Conservation (phyloP, 2,113 vertebrate genomes). For the Ameiurus melas region DNA sequence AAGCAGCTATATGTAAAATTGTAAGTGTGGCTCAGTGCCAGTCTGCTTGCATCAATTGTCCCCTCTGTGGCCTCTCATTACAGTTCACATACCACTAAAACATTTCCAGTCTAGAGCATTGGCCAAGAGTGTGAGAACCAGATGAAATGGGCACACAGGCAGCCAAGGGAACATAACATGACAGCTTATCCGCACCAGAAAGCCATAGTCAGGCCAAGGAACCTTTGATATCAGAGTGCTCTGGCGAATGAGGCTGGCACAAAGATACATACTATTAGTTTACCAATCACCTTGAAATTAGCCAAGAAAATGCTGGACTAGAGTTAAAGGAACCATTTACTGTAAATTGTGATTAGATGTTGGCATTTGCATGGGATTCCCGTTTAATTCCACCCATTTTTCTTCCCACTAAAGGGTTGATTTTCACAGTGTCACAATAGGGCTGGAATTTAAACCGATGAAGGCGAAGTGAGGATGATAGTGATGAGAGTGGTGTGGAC, state of each 20-base stretch:
- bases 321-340: slow-evolving; percentile 48
- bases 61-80: slow-evolving; percentile 62
- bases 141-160: slow-evolving; percentile 65
- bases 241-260: slow-evolving; percentile 1
- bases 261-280: slow-evolving; percentile 41
- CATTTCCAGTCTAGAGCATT: slow-evolving; percentile 64
- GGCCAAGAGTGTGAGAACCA: slow-evolving; percentile 82
- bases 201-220: slow-evolving; percentile 12
- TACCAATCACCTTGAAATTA: slow-evolving; percentile 18
- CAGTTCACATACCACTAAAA: slow-evolving; percentile 71
- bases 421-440: slow-evolving; percentile 59
- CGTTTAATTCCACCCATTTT: slow-evolving; percentile 54
- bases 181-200: slow-evolving; percentile 2
- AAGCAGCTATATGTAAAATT: slow-evolving; percentile 31
- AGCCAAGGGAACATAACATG: slow-evolving; percentile 17
- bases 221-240: slow-evolving; percentile 13
- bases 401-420: slow-evolving; percentile 53
- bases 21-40: slow-evolving; percentile 42
- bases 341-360: slow-evolving; percentile 53
- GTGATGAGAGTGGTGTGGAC: background rate
- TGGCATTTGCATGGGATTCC: slow-evolving; percentile 55
- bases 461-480: slow-evolving; percentile 37
- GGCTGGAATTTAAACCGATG: slow-evolving; percentile 57
- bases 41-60: slow-evolving; percentile 60
- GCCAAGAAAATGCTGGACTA: slow-evolving; percentile 52